Conservation (phyloP, 2,888 invertebrate genomes). For the Psococerastis gibbosa region DNA sequence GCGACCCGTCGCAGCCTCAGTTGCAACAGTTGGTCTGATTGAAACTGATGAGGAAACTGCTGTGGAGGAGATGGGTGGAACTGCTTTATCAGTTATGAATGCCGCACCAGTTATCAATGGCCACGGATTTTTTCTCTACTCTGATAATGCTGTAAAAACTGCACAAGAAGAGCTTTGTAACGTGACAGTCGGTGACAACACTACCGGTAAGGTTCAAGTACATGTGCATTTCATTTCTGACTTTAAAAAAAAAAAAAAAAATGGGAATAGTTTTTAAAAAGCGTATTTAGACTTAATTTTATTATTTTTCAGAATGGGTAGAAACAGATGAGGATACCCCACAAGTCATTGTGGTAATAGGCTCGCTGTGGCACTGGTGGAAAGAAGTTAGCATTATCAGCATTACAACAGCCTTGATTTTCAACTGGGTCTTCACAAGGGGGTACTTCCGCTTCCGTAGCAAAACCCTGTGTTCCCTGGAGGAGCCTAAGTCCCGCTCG, state of each 20-base stretch:
- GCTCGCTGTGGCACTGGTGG: conserved; percentile 67
- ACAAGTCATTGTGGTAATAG: conserved; percentile 47
- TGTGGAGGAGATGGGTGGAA: conserved; percentile 22
- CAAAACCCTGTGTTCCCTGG: not conserved
- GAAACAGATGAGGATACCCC: conserved; percentile 33
- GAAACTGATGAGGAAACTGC: conserved; percentile 14
- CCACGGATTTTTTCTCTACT: conserved; percentile 61
- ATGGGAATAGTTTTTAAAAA: no score
- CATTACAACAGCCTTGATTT: conserved; percentile 46
- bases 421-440: conserved; percentile 36
- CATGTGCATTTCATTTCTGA: no score
- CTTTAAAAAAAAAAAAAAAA: no score
- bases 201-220: conserved; percentile 7
- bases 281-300: no score
- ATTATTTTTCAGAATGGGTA: no score
- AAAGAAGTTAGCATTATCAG: conserved; percentile 63
- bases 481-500: no score
- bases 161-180: conserved; percentile 28
- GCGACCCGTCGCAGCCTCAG: conserved; percentile 47
- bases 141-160: conserved; percentile 32
- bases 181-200: conserved; percentile 13
- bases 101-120: conserved; percentile 43
- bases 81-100: conserved; percentile 55
- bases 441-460: conserved; percentile 9
- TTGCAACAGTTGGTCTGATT: conserved; percentile 16